Base-by-base conservation (phyloP, 2,797 vertebrate genomes). In the Oryzias sinensis region DNA sequence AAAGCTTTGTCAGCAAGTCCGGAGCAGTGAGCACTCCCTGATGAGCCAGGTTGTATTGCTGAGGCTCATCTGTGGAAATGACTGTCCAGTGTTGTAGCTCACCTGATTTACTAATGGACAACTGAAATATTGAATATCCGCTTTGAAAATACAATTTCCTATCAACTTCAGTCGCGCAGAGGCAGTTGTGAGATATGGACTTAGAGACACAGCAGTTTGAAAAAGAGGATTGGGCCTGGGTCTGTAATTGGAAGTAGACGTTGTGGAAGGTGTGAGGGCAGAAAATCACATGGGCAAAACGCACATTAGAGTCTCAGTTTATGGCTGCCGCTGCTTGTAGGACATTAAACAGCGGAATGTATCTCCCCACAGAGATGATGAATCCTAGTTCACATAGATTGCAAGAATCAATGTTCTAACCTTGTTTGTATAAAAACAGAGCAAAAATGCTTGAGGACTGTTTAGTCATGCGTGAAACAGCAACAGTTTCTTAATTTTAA, bases 1-100 rank as follows among this genome's bases (percentile, higher is more conserved):
- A 66, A 70, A 68, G 80, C 88, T 79, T 83, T 62, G 85, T 92
- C 90, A 90, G 91, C 90, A 84, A 13, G 70, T 76, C 69, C 73
- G 71, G 60, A 46, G 42, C 65, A 71, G 61, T 74, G 84, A 87
- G 68, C 45, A 54, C 62, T 84, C 85, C 76, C 85, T 74, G 80
- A 88, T 90, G 88, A 84, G 72, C 71, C 65, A 56, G 75, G 80
- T 80, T 76, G 81, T 84, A 74, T 70, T 80, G 82, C 77, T 87
- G 87, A 89, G 79, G 64, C 80, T 74, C 83, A 80, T 84, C 78
- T 82, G 59, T 82, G 63, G 74, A 87, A 83, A 84, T 83, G 74
- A 86, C 72, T 84, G 59, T 70, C 81, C 68, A 59, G 51, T 51
- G 58, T 46, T 73, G 72, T 74, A 69, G 73, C 68, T 70, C 71